Conservation (phyloP, 2,797 vertebrate genomes). For the Labeo calbasu region DNA sequence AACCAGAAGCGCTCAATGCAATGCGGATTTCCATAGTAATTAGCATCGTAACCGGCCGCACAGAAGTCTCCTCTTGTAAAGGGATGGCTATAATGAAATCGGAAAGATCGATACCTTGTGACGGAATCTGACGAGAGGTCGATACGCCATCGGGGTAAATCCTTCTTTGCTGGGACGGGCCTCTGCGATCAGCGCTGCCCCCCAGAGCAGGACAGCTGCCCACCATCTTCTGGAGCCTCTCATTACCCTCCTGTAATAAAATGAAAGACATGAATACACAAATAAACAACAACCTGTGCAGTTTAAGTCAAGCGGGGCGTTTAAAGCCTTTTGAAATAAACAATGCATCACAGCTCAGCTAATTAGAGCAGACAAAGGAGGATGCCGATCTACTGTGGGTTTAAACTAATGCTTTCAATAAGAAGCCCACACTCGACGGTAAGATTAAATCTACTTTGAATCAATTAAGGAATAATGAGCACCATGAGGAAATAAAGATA, state of each 20-base stretch:
- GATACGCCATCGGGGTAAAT: conserved; percentile 79
- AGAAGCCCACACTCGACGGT: conserved; percentile 57
- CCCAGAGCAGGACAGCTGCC: conserved; percentile 78
- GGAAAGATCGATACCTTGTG: conserved; percentile 88
- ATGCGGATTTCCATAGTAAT: conserved; percentile 63
- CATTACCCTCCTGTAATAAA: conserved; percentile 83
- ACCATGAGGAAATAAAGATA: conserved; percentile 74
- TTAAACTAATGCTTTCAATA: conserved; percentile 78
- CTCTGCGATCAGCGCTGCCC: conserved; percentile 76
- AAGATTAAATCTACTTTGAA: conserved; percentile 78
- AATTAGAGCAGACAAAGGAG: conserved; percentile 75
- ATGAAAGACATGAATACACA: conserved; percentile 61
- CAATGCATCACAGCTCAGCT: conserved; percentile 72
- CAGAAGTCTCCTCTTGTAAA: conserved; percentile 58
- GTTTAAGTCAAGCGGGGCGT: conserved; percentile 53
- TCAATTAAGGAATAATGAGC: conserved; percentile 75
- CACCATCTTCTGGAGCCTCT: conserved; percentile 82
- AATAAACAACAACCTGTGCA: conserved; percentile 18
- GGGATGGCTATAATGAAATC: conserved; percentile 63
- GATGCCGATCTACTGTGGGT: conserved; percentile 65
- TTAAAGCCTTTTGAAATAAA: conserved; percentile 58
- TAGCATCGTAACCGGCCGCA: conserved; percentile 67
- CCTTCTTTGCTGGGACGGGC: conserved; percentile 83
- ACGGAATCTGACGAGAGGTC: conserved; percentile 85
- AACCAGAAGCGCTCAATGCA: conserved; percentile 49